Evolutionary conservation across 2,888 invertebrate species (phyloP), one percentile per base, ranked within the genome.

Genomic region (Melipona beecheii): DNA sequence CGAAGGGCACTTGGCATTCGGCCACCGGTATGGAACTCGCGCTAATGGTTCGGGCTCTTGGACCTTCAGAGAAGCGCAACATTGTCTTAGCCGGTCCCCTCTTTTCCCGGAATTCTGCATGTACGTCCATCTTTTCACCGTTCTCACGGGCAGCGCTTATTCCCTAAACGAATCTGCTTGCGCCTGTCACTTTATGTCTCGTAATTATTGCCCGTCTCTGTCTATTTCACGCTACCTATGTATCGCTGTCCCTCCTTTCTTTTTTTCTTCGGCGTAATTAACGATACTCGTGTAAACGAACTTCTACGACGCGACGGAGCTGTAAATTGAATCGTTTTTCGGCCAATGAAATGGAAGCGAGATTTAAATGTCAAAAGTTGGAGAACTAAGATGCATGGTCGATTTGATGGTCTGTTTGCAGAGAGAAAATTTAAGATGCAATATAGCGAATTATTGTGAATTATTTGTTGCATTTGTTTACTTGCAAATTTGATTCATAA

Each of bases 101-200:
- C 83, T 79, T 85, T 91, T 91, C 91, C 84, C 80, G 75, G 89
- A 91, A 91, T 90, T 83, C 81, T 84, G 81, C 83, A 81, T 83
- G 78, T 81, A 71, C 78, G 75, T 79, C 84, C 81, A 81, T 82
- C 82, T 81, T 87, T 85, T 75, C 87, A 76, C 73, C 79, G 82
- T 85, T 84, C 75, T 80, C 81, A 81, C 73, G 78, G 69, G 50
- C 82, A 75, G 49, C 49, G 31, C 84, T 81, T 64, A 86, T 91
- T 91, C 87, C 86, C 83, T 89, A 83, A 88, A 90, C 87, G 87
- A 90, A 90, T 90, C 84, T 52, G 87, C 91, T 91, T 88, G 87
- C 89, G 90, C 92, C 76, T 93, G 93, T 94, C 93, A 93, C 93
- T 94, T 93, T 93, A 93, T 93, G 93, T 93, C 92, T 93, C 93